Percentiles rank a stretch among this genome's conserved stretches.
Evolutionary conservation across 2,113 vertebrate genomes (phyloP).

Genomic region (Telmatochromis brachygnathus): DNA sequence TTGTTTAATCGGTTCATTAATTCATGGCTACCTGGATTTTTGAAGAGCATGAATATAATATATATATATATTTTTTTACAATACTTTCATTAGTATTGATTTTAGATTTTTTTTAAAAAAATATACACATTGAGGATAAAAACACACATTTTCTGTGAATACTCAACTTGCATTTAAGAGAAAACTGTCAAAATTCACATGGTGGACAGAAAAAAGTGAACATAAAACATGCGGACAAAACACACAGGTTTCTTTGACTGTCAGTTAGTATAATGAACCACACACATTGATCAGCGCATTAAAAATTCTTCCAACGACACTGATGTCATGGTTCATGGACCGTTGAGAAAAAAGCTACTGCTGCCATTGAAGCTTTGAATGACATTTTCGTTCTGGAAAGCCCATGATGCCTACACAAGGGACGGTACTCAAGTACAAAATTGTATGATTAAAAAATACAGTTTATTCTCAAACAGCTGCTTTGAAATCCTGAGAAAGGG

Average conservation of each 20-base stretch:
- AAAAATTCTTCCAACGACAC: not conserved
- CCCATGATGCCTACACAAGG: not conserved
- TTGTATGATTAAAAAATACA: not conserved
- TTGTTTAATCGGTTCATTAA: not conserved
- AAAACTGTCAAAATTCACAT: not conserved
- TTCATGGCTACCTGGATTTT: not conserved
- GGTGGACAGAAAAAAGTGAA: not conserved
- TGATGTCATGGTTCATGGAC: not conserved
- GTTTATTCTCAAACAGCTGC: not conserved
- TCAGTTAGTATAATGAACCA: not conserved
- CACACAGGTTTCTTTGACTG: not conserved
- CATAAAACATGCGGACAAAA: not conserved
- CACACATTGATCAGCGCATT: not conserved
- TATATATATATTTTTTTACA: not conserved
- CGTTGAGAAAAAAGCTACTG: not conserved
- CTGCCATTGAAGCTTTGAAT: not conserved
- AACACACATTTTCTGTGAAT: not conserved
- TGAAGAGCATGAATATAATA: not conserved
- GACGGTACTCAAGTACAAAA: not conserved
- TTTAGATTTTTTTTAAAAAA: not conserved
- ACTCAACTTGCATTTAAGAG: not conserved
- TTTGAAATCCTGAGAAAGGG: not conserved
- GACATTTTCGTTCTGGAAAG: not conserved
- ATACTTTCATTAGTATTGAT: not conserved
- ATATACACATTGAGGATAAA: not conserved